Evolutionary conservation across 2,888 invertebrate genomes (phyloP).

Genomic region (Pelosia muscerda): DNA sequence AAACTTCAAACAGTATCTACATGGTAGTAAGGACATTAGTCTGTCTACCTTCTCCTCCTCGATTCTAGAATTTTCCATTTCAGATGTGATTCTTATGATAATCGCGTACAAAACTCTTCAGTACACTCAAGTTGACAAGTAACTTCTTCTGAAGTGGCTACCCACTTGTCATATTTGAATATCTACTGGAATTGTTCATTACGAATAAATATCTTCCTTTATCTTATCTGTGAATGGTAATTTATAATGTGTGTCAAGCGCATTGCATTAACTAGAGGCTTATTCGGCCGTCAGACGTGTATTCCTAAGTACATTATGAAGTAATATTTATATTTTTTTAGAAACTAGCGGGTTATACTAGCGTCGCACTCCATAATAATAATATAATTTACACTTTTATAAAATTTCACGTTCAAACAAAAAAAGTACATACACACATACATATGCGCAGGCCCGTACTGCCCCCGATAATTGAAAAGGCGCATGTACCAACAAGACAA

Average conservation of each 20-base stretch:
- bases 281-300: background rate
- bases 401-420: too few relatives aligned
- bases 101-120: background rate
- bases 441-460: too few relatives aligned
- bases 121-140: background rate
- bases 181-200: background rate
- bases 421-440: too few relatives aligned
- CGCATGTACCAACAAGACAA: too few relatives aligned
- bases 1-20: too few relatives aligned
- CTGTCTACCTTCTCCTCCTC: too few relatives aligned
- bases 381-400: too few relatives aligned
- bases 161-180: slow-evolving; percentile 1
- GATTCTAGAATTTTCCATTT: background rate
- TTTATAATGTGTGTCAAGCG: slow-evolving; percentile 16
- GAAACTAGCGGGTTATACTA: too few relatives aligned
- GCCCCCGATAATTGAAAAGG: too few relatives aligned
- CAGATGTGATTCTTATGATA: background rate
- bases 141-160: background rate
- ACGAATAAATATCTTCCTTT: background rate
- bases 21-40: too few relatives aligned
- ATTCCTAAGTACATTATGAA: background rate
- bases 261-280: background rate
- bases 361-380: too few relatives aligned
- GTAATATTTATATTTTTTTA: background rate
- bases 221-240: slow-evolving; percentile 15